Conservation (phyloP, 2,888 invertebrate genomes). For the Neoaliturus tenellus region DNA sequence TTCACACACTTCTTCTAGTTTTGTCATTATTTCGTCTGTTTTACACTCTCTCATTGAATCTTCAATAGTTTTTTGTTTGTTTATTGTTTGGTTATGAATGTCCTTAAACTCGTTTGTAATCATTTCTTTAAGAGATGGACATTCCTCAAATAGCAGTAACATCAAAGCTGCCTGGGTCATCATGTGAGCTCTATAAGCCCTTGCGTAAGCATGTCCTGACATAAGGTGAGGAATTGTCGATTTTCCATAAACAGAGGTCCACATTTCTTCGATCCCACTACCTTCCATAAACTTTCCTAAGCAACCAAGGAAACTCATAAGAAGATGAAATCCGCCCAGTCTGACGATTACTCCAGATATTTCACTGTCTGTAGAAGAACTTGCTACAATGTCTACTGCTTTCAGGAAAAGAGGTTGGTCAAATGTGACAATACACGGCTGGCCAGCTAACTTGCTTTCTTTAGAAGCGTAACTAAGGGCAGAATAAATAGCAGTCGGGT, state of each 20-base stretch:
- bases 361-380: conserved; percentile 13
- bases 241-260: not conserved
- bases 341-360: conserved; percentile 4
- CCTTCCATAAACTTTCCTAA: not conserved
- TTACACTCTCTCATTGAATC: not conserved
- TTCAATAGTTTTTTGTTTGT: not conserved
- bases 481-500: not conserved
- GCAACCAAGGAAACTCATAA: not conserved
- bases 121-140: not conserved
- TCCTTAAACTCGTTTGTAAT: not conserved
- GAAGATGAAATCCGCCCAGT: not conserved
- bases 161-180: not conserved
- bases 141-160: not conserved
- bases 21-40: not conserved
- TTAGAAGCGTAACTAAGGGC: conserved; percentile 31
- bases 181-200: not conserved
- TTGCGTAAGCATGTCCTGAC: not conserved
- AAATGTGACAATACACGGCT: conserved; percentile 29
- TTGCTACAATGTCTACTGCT: conserved; percentile 7
- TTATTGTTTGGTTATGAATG: not conserved
- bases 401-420: conserved; percentile 1
- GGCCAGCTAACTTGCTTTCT: conserved; percentile 26
- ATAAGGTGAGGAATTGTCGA: not conserved
- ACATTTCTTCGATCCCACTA: not conserved
- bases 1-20: not conserved